Conservation (phyloP, 53 echinoderm and acorn worm genomes). For the Echinometra lucunter region DNA sequence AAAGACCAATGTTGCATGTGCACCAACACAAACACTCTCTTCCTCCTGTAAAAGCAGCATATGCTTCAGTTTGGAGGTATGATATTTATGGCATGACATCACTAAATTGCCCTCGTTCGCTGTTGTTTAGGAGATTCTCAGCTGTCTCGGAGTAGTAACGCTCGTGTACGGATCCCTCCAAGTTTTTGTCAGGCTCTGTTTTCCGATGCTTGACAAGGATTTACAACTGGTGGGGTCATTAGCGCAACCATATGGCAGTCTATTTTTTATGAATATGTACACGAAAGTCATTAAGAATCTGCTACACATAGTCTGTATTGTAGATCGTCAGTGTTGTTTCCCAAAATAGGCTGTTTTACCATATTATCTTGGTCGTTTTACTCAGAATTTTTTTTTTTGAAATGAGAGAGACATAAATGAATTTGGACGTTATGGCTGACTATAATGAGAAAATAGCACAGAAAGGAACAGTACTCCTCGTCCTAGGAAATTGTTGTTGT, state of each 20-base stretch:
- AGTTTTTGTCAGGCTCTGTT: neutral
- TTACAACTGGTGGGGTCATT: neutral
- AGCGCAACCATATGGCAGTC: constrained; percentile 19
- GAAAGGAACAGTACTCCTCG: no score
- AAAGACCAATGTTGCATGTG: neutral
- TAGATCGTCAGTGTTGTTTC: neutral
- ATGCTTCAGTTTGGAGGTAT: neutral
- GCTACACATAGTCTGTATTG: neutral
- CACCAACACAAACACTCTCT: neutral
- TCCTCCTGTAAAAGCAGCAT: neutral
- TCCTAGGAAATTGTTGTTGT: no score
- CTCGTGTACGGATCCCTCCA: neutral
- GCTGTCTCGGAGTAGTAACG: neutral
- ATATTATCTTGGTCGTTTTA: no score
- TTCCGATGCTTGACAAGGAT: neutral
- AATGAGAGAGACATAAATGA: no score
- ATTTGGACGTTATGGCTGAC: no score
- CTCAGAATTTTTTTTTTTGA: no score
- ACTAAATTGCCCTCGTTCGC: neutral
- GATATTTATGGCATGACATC: constrained; percentile 22
- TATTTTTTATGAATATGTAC: neutral
- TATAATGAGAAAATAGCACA: no score
- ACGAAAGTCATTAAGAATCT: neutral
- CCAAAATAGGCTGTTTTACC: neutral
- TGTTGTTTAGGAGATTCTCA: constrained; percentile 23